Conservation (phyloP, 2,888 invertebrate genomes). For the Chaitophorus viminalis region DNA sequence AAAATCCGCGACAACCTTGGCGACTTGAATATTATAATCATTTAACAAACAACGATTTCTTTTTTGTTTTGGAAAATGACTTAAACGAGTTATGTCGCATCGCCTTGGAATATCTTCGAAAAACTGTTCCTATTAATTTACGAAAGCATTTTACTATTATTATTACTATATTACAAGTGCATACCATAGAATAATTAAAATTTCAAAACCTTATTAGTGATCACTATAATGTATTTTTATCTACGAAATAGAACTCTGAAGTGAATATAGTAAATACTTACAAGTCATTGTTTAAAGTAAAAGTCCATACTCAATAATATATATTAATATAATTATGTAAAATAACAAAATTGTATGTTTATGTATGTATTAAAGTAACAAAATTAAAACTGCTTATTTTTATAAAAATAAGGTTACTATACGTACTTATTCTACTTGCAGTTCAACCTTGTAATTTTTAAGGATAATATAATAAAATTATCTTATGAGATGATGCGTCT, state of each 20-base stretch:
- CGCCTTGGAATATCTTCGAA: background rate
- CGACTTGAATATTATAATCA: background rate
- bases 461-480: no score
- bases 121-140: background rate
- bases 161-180: background rate
- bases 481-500: no score
- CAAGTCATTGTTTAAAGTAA: background rate
- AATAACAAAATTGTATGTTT: no score
- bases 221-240: background rate
- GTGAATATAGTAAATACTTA: background rate
- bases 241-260: background rate
- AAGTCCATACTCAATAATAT: no score
- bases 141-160: background rate
- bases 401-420: no score
- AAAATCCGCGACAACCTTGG: background rate
- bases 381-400: no score
- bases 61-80: background rate
- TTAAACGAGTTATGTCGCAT: constrained; percentile 7
- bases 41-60: background rate
- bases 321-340: no score
- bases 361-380: no score
- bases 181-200: background rate
- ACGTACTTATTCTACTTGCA: no score
- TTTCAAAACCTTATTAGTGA: background rate
- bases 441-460: no score